Evolutionary conservation across 2,888 invertebrate species (phyloP).

Genomic region (Trichacis sp.): DNA sequence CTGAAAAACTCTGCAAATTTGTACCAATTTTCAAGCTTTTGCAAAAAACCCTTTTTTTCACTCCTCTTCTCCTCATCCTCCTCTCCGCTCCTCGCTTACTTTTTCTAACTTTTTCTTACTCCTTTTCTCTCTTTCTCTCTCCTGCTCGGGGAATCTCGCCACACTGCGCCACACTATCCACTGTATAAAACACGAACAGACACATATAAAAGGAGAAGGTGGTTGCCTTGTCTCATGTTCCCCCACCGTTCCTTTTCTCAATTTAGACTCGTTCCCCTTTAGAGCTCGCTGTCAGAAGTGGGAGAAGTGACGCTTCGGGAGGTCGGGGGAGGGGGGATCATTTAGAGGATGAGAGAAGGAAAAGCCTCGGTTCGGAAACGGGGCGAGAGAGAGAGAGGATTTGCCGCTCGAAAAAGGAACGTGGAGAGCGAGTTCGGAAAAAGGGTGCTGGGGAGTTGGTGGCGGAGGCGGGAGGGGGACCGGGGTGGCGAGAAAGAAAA

Average conservation of each 20-base stretch:
- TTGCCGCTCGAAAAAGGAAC: slow-evolving; percentile 14
- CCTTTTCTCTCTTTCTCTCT: slow-evolving; percentile 30
- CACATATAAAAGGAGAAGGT: slow-evolving; percentile 32
- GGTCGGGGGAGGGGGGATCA: slow-evolving; percentile 28
- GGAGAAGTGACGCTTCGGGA: slow-evolving; percentile 20
- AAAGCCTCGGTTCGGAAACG: slow-evolving; percentile 22
- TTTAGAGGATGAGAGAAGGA: slow-evolving; percentile 46
- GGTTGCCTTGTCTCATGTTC: slow-evolving; percentile 51
- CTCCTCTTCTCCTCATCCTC: slow-evolving; percentile 8
- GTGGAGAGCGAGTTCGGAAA: slow-evolving; percentile 26
- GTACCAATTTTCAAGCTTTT: no score
- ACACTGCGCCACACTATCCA: slow-evolving; percentile 30
- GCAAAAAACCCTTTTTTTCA: slow-evolving; percentile 12
- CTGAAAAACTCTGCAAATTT: no score
- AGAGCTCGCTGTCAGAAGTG: slow-evolving; percentile 15
- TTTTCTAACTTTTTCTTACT: slow-evolving; percentile 18
- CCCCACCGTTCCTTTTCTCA: slow-evolving; percentile 55
- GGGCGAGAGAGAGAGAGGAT: slow-evolving; percentile 10
- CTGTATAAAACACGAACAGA: slow-evolving; percentile 19
- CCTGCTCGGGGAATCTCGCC: no score
- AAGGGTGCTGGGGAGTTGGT: slow-evolving; percentile 29
- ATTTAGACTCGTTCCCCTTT: slow-evolving; percentile 58
- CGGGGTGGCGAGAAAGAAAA: slow-evolving; percentile 32
- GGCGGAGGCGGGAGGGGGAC: slow-evolving; percentile 20
- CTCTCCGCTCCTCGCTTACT: not conserved